Conservation (phyloP, 2,797 vertebrate genomes). For the Aphelocoma californica region DNA sequence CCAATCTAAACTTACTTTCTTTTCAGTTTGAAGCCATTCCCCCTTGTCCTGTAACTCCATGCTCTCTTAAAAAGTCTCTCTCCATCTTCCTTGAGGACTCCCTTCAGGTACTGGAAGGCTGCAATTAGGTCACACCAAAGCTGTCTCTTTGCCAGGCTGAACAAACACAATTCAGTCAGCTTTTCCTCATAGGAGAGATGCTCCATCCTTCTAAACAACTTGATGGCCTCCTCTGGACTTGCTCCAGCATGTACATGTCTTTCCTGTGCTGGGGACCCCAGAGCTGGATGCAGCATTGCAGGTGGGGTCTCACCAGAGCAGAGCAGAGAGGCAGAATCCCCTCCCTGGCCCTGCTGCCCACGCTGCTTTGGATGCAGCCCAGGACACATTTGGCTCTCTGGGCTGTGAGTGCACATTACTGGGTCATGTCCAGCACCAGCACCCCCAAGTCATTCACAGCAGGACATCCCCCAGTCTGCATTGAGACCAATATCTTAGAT, state of each 20-base stretch:
- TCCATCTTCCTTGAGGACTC: background rate
- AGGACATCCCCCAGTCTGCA: background rate
- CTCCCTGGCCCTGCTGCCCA: background rate
- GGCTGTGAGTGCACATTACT: accelerated
- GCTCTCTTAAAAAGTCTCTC: background rate
- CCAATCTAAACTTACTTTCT: background rate
- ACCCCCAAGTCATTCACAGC: background rate
- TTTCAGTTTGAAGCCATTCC: background rate
- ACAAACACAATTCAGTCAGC: background rate
- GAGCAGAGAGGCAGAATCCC: background rate
- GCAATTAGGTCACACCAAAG: background rate
- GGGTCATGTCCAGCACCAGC: background rate
- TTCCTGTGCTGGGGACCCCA: background rate
- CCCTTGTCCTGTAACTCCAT: background rate
- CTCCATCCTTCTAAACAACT: background rate
- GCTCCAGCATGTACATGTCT: accelerated
- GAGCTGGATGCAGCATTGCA: accelerated
- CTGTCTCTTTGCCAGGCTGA: accelerated
- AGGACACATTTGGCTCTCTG: accelerated
- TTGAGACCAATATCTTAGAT: background rate
- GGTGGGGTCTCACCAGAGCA: background rate
- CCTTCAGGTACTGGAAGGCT: background rate
- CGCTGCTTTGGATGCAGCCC: background rate
- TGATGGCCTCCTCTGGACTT: background rate
- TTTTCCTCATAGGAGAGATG: background rate